phyloP scores from a whole-genome alignment of 2,113 vertebrate species.

The Apodemus speciosus region DNA sequence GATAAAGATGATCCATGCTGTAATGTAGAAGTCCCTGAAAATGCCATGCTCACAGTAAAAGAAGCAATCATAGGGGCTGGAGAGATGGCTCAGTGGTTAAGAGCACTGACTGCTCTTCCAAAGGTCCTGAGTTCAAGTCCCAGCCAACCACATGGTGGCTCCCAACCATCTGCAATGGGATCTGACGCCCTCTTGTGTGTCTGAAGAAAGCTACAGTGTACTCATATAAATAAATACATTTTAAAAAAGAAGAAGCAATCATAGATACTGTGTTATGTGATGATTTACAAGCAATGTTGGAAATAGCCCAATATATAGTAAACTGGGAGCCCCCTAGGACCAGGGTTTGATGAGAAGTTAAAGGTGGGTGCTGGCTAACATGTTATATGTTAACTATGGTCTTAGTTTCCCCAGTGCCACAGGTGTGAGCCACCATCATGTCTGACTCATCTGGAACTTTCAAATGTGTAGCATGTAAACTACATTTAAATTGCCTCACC shows the following conservation, averaged over 20 bases:
- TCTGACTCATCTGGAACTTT: neutral
- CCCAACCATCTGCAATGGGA: too few species aligned
- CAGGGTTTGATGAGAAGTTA: neutral
- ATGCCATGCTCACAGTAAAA: neutral
- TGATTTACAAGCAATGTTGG: neutral
- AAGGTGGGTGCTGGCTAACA: neutral
- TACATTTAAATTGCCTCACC: neutral
- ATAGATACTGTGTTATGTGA: neutral
- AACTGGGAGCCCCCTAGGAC: neutral
- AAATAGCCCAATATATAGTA: neutral
- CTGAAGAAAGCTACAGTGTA: too few species aligned
- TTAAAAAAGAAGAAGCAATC: neutral
- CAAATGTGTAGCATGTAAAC: neutral
- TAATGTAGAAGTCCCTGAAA: neutral
- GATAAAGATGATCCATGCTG: conserved; percentile 6
- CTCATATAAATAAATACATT: too few species aligned
- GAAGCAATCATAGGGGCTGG: neutral
- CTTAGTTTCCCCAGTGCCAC: too few species aligned
- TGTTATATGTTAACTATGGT: neutral
- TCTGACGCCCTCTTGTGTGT: too few species aligned
- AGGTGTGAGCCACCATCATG: neutral
- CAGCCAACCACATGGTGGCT: too few species aligned
- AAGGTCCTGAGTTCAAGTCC: too few species aligned
- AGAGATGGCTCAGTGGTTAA: too few species aligned
- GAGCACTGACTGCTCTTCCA: too few species aligned